Evolutionary conservation across 64 coral and sea anemone genomes (phyloP).

Genomic region (Porites lutea): DNA sequence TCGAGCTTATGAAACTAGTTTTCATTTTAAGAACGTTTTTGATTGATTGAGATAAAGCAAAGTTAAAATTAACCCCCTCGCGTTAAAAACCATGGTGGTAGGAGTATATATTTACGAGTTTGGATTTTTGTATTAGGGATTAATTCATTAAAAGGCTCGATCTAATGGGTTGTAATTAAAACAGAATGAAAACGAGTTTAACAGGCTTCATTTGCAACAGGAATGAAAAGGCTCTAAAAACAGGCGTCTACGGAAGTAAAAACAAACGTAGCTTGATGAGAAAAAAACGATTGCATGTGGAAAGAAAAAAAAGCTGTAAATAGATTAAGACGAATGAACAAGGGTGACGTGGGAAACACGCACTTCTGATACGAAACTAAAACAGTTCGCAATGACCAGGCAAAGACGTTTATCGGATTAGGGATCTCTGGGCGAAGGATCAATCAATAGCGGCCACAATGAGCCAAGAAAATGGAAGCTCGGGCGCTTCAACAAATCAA

Average conservation of each 20-base stretch:
- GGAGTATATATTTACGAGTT: no score
- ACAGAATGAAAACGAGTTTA: background rate
- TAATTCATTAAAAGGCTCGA: background rate
- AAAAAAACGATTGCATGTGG: background rate
- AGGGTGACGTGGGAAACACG: background rate
- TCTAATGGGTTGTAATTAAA: background rate
- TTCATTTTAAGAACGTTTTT: no score
- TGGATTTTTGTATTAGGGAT: no score
- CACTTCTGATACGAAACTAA: background rate
- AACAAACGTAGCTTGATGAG: background rate
- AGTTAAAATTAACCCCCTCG: no score
- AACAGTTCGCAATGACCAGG: background rate
- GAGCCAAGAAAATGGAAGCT: background rate
- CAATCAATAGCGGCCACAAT: background rate
- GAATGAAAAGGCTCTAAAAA: background rate
- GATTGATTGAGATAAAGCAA: no score
- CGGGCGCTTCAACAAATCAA: conserved; percentile 1
- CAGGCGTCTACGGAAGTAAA: background rate
- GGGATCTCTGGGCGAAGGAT: background rate
- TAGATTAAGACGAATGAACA: background rate
- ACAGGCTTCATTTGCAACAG: background rate
- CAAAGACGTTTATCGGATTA: background rate
- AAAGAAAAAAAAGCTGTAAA: background rate
- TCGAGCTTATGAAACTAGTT: no score
- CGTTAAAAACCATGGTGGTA: no score